Evolutionary conservation across 1,140 invertebrate species (phyloP).

Genomic region (Zelostemma sp.): DNA sequence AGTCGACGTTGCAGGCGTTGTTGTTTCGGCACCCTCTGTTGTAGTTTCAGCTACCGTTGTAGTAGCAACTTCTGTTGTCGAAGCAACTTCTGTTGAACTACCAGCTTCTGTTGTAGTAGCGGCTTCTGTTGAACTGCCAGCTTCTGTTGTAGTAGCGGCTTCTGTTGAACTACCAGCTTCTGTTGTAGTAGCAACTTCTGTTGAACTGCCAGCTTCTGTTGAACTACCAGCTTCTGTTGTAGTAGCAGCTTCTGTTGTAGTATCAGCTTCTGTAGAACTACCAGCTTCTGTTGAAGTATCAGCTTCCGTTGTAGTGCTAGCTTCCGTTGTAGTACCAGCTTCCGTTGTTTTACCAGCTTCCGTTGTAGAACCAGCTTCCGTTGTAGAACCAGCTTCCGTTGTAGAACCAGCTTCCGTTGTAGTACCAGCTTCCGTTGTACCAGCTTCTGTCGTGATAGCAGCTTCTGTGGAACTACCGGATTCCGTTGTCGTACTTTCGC

Average conservation of each 20-base stretch:
- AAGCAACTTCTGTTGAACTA: conserved; percentile 11
- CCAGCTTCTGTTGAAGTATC: conserved; percentile 19
- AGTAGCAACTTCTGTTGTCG: conserved; percentile 45
- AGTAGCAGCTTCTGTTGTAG: conserved; percentile 17
- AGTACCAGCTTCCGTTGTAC: conserved; percentile 9
- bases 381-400: conserved; percentile 9
- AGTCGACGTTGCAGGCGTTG: conserved; percentile 16
- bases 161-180: conserved; percentile 14
- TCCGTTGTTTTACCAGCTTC: conserved; percentile 6
- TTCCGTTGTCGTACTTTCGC: conserved; percentile 15
- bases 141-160: conserved; percentile 9
- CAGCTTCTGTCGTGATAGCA: conserved; percentile 14
- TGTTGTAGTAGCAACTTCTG: conserved; percentile 10
- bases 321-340: conserved; percentile 15
- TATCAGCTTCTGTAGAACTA: background rate
- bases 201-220: conserved; percentile 9
- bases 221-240: conserved; percentile 7
- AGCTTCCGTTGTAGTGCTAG: background rate
- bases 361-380: conserved; percentile 17
- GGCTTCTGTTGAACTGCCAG: conserved; percentile 14
- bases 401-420: conserved; percentile 16
- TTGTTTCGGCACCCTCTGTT: conserved; percentile 40
- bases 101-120: conserved; percentile 11
- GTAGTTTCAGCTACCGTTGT: conserved; percentile 26
- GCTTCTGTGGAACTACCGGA: conserved; percentile 4